Percentiles rank a stretch among this genome's conserved stretches.
Conservation (phyloP, 2,113 vertebrate genomes). For the Micronisus gabar region DNA sequence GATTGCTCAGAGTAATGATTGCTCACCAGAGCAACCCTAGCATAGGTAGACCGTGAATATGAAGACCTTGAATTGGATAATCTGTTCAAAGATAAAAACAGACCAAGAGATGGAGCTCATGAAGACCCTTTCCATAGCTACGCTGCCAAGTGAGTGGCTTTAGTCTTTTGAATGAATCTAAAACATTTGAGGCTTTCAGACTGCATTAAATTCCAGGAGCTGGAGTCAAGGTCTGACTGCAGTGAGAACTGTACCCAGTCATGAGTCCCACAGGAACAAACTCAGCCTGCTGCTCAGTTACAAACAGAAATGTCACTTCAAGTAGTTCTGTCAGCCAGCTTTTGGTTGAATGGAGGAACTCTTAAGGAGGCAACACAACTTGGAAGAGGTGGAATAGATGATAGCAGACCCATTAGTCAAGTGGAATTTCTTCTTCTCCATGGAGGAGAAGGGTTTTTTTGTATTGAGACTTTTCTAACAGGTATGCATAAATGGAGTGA, state of each 20-base stretch:
- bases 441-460: background rate
- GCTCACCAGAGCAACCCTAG: background rate
- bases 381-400: background rate
- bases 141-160: background rate
- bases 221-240: background rate
- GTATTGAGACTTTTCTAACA: background rate
- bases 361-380: background rate
- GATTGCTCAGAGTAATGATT: background rate
- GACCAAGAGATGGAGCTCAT: background rate
- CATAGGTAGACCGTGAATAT: background rate
- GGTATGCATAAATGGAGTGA: background rate
- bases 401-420: background rate
- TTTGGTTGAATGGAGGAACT: background rate
- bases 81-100: background rate
- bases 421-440: background rate
- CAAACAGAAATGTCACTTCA: background rate
- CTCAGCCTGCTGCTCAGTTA: background rate
- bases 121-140: background rate
- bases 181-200: background rate
- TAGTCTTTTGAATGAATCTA: background rate
- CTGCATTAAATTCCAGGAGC: background rate
- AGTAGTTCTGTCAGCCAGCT: background rate
- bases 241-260: background rate
- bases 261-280: accelerated
- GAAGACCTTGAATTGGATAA: background rate